Evolutionary conservation across 2,797 vertebrate genomes (phyloP), one percentile per base, ranked within the genome.

Genomic region (Ispidina picta): DNA sequence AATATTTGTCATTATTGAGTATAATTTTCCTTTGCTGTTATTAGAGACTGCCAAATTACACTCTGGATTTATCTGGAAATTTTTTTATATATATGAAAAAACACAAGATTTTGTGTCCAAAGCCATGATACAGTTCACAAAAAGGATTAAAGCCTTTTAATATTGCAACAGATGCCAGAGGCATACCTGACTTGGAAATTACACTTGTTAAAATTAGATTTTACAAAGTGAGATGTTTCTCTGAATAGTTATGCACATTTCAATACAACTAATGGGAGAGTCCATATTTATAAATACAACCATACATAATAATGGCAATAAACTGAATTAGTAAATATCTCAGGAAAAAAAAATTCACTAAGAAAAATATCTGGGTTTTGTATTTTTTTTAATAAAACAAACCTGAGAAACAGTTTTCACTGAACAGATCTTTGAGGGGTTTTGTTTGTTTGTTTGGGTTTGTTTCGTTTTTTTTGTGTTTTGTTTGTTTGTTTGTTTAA

Each of bases 101-200:
- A 0, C 0, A 1, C 4, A 79, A 6, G 26, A n/a, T 83, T 89
- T 64, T 64, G 1, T 71, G 4, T 41, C 11, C 26, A 74, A 1
- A 12, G 15, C 7, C 13, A 37, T 28, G 12, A 63, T 83, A 79
- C 14, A 6, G 4, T 49, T 83, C 48, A 70, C 51, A 28, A 44
- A 64, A 91, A 71, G 8, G 10, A 68, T 56, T 46, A n/a, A 60
- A 70, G 15, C 0, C 8, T 68, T 68, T 69, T 62, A 60, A 33
- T 73, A 80, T 28, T 52, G 28, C 12, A 80, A 20, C 17, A 56
- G 73, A 83, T 25, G 8, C 11, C 15, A 70, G 14, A 71, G 41
- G 5, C 5, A 23, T 16, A 52, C 1, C 8, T 73, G 51, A 54
- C 13, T 43, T 31, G 3, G n/a, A 84, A 85, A 76, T 2, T 18